These are phyloP conservation scores for Allobates femoralis DNA, from an alignment of 2,797 vertebrate species.

Conservation along the genomic window DNA sequence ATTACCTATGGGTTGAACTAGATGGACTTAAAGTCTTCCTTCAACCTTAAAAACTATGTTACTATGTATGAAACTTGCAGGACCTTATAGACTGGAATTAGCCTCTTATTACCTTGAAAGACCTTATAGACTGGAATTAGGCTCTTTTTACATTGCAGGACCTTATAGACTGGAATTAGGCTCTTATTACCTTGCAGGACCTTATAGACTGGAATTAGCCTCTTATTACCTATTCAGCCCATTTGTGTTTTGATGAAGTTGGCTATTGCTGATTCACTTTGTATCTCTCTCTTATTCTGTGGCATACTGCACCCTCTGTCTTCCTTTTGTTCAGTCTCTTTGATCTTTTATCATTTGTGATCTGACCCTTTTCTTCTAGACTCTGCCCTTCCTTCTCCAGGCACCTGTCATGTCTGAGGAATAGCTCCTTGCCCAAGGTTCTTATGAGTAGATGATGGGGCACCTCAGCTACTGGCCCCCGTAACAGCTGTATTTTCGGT, in stretches of 20 bases:
- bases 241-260: not conserved
- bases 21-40: no score
- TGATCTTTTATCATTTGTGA: not conserved
- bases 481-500: no score
- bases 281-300: not conserved
- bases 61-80: no score
- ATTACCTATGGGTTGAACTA: no score
- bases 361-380: not conserved
- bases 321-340: not conserved
- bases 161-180: not conserved
- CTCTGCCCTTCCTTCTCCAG: not conserved
- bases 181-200: no score
- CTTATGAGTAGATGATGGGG: not conserved
- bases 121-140: no score
- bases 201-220: no score
- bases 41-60: no score
- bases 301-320: not conserved
- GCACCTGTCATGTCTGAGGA: no score
- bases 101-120: no score
- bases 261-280: not conserved
- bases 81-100: not conserved
- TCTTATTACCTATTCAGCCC: no score
- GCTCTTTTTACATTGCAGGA: no score
- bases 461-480: not conserved
- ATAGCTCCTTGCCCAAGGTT: not conserved